Base-by-base conservation (phyloP, 2,888 invertebrate species). In the Amiota communis region DNA sequence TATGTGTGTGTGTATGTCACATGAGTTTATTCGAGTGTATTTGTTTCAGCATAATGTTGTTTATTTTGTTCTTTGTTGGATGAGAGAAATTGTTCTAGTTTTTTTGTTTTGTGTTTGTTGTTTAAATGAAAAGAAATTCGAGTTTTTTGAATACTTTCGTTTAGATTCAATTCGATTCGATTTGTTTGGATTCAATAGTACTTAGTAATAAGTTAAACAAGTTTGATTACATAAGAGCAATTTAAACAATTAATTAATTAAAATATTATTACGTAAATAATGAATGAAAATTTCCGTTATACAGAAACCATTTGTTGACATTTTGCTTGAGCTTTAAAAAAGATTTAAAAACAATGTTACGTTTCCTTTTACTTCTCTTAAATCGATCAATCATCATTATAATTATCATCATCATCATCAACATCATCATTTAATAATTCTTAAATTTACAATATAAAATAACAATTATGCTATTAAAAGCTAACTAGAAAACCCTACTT, bases 391-490 rank as follows among this genome's bases (percentile, higher is more conserved):
- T 36, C 36, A 36, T 36, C 36, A 4, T 36, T 6, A 6, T 36
- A 2, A 36, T 36, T 6, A 6, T 36, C 36, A 6, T 36, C 36
- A 36, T 36, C 36, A 6, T 23, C 23, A 23, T 23, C 23, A 36
- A 4, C 3, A 36, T 36, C 0, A 36, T 36, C 3, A 36, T 36
- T 4, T 36, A 36, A 36, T 36, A 68, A 68, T 53, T 12, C 67
- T 68, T 68, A 68, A 11, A 23, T 20, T 20, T 68, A 69, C 73
- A 64, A 76, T 79, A 78, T 76, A 84, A 77, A 83, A 81, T 84
- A 83, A 83, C 86, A 85, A 85, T 86, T 85, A 81, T 72, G 77
- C 77, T 83, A 83, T 73, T 65, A 79, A 86, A 85, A 85, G 80
- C 81, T 83, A 83, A 86, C 81, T 72, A 72, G 69, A 15, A n/a